Conservation (phyloP, 2,888 invertebrate genomes). For the Cosmorhoe ocellata region DNA sequence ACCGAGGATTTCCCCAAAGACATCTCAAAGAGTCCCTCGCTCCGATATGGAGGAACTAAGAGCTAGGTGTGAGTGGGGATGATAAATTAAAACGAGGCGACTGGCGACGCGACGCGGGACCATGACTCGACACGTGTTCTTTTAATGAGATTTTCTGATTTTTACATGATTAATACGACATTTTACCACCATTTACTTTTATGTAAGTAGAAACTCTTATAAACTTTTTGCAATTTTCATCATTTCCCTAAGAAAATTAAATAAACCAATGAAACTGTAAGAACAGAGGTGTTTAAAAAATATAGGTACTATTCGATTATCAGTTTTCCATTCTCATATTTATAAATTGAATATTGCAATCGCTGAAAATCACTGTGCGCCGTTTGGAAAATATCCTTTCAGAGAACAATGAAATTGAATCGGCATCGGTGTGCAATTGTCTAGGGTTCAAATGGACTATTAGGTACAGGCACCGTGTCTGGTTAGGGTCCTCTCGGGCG, state of each 20-base stretch:
- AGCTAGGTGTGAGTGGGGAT: conserved; percentile 59
- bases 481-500: conserved; percentile 39
- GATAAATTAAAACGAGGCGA: conserved; percentile 72
- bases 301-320: no score
- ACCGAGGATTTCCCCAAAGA: conserved; percentile 78
- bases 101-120: conserved; percentile 33
- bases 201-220: neutral
- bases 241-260: no score
- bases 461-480: conserved; percentile 49
- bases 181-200: neutral
- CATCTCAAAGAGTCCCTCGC: conserved; percentile 64
- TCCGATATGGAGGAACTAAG: conserved; percentile 51
- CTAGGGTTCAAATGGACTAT: conserved; percentile 59
- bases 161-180: conserved; percentile 25
- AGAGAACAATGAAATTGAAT: conserved; percentile 52
- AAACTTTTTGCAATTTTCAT: no score
- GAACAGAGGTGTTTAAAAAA: no score
- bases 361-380: conserved; percentile 14
- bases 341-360: neutral
- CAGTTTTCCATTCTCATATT: no score
- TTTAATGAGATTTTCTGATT: conserved; percentile 50
- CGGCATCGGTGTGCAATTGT: conserved; percentile 52
- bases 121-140: conserved; percentile 45
- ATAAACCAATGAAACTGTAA: no score
- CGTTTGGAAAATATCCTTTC: conserved; percentile 21